These are phyloP conservation scores for Scolopax bukidnonensis DNA, from an alignment of 2,797 vertebrate genomes.

Conservation along the genomic window DNA sequence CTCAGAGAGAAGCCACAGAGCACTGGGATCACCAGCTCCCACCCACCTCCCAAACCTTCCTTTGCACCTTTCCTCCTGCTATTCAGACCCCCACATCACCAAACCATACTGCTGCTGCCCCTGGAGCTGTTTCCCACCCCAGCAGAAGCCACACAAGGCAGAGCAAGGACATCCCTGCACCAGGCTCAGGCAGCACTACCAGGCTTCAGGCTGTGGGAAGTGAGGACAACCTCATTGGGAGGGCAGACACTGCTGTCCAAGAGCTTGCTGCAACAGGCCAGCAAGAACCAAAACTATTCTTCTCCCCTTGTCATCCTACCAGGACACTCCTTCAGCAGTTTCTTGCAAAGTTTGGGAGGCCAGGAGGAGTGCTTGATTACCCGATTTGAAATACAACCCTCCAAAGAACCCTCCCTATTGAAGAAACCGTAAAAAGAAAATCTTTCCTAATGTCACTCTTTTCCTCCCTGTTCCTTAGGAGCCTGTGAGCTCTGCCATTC, in stretches of 20 bases:
- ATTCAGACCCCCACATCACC: too few relatives aligned
- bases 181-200: neutral
- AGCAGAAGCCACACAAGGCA: accelerated
- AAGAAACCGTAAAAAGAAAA: conserved; percentile 66
- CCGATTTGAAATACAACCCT: conserved; percentile 60
- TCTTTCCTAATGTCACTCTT: conserved; percentile 63
- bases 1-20: neutral
- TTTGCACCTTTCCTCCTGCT: neutral
- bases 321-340: neutral
- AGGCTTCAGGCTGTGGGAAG: neutral
- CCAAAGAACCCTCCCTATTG: conserved; percentile 50
- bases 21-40: neutral
- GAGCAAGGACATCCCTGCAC: neutral
- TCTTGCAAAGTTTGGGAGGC: neutral
- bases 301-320: neutral
- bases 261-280: accelerated
- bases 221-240: accelerated
- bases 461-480: conserved; percentile 29
- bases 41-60: neutral
- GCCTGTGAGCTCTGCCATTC: conserved; percentile 35
- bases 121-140: accelerated
- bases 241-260: accelerated
- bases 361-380: neutral
- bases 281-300: accelerated
- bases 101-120: neutral